phyloP scores from a whole-genome alignment of 2,113 vertebrate genomes.

The Dicentrarchus labrax region DNA sequence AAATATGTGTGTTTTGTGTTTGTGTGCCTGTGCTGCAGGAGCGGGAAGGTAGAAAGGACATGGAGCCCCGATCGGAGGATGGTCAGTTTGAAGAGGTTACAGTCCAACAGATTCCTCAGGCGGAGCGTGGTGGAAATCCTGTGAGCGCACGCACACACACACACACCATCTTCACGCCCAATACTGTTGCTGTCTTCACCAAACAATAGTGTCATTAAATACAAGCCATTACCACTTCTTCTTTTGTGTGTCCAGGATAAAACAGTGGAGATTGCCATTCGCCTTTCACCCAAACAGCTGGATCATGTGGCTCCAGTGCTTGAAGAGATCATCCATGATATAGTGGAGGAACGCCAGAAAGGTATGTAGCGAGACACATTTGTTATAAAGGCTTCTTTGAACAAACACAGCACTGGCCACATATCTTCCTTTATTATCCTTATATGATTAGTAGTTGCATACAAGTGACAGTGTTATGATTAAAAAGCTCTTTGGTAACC shows the following conservation, averaged over 20 bases:
- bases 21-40: conserved; percentile 70
- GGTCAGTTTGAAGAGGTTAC: conserved; percentile 69
- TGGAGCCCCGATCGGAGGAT: conserved; percentile 73
- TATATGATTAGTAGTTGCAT: neutral
- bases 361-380: conserved; percentile 48
- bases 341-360: conserved; percentile 65
- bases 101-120: conserved; percentile 51
- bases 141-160: conserved; percentile 54
- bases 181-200: neutral
- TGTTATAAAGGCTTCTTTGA: neutral
- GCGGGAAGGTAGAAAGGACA: conserved; percentile 73
- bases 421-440: conserved; percentile 10
- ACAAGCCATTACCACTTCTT: neutral
- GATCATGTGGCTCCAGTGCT: conserved; percentile 71
- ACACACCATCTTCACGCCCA: neutral
- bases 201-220: neutral
- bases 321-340: conserved; percentile 74
- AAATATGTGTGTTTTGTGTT: neutral
- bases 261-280: conserved; percentile 70
- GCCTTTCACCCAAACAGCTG: conserved; percentile 75
- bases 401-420: neutral
- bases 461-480: conserved; percentile 19
- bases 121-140: conserved; percentile 37
- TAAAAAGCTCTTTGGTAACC: conserved; percentile 15
- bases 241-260: conserved; percentile 65